Evolutionary conservation across 2,888 invertebrate genomes (phyloP), one percentile per base, ranked within the genome.

Genomic region (Pristionchus maxplancki): DNA sequence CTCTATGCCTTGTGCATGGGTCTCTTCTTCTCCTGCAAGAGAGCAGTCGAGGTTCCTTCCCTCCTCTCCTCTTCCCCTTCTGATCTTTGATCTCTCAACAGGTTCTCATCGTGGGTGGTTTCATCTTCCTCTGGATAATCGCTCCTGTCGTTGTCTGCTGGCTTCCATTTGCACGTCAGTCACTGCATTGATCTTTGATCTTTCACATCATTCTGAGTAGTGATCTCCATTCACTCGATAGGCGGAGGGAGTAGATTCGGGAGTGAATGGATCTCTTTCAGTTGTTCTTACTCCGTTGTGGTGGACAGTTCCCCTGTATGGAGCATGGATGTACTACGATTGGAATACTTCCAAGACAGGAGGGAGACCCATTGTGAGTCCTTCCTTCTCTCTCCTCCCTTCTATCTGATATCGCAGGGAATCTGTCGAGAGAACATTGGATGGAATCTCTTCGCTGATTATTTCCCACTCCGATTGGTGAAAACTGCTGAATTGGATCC

Each of bases 401-500:
- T 28, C 28, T 40, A 20, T 37, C 6, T 4, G 62, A 34, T 28
- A 31, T 62, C 28, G 15, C 17, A 93, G 93, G 78, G 48, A 28
- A 85, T 96, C 97, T 93, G 48, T 17, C 81, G 88, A 5, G 62
- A 88, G 53, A 78, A 81, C 78, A 28, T 88, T 17, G 53, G 53
- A 37, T 88, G 88, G 88, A 37, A 62, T 62, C 48, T 37, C 37
- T 97, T 96, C 94, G 96, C 96, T 44, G 96, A 97, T 91, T 98
- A 97, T 95, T 98, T 98, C 94, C 98, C 98, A 0, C 95, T 97
- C 34, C 96, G 96, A 89, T 95, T 98, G 74, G 96, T 97, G 0
- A 97, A 97, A 95, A 97, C 97, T 0, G 96, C 96, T 0, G 97
- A 98, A 8, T 95, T 98, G 88, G 96, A 97, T 92, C 96, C 97